phyloP scores from a whole-genome alignment of 1,140 invertebrate genomes.

The Zaprionus davidi region DNA sequence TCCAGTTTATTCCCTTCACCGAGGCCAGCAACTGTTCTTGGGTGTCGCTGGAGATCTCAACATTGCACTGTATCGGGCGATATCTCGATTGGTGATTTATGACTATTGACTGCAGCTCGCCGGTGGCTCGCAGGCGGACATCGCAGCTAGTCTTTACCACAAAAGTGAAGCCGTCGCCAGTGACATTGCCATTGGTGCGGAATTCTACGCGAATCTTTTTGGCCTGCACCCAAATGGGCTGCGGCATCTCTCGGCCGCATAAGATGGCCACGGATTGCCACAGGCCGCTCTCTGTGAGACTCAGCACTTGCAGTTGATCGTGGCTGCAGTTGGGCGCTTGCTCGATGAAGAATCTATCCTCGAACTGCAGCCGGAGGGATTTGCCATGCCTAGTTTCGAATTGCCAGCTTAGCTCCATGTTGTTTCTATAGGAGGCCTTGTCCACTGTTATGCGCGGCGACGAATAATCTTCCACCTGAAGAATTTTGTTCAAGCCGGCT shows the following conservation, averaged over 20 bases:
- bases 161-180: constrained; percentile 90
- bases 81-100: neutral
- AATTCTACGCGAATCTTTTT: constrained; percentile 89
- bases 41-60: constrained; percentile 24
- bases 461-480: constrained; percentile 12
- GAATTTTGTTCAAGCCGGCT: neutral
- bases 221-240: constrained; percentile 86
- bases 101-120: constrained; percentile 81
- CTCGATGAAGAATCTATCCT: constrained; percentile 89
- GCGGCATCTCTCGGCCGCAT: constrained; percentile 89
- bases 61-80: constrained; percentile 26
- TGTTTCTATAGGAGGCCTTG: constrained; percentile 78
- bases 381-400: constrained; percentile 87
- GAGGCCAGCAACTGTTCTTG: constrained; percentile 48
- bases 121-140: constrained; percentile 86
- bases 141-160: constrained; percentile 88
- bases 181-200: constrained; percentile 87
- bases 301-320: constrained; percentile 89
- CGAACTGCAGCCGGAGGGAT: constrained; percentile 86
- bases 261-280: constrained; percentile 87
- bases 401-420: constrained; percentile 92
- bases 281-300: constrained; percentile 74
- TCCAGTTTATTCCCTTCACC: constrained; percentile 9
- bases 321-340: constrained; percentile 89
- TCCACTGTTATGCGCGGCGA: constrained; percentile 36